Percentiles rank a stretch among this genome's conserved stretches.
These are phyloP conservation scores for Julus scanicus DNA, from an alignment of 2,888 invertebrate species.

Conservation along the genomic window DNA sequence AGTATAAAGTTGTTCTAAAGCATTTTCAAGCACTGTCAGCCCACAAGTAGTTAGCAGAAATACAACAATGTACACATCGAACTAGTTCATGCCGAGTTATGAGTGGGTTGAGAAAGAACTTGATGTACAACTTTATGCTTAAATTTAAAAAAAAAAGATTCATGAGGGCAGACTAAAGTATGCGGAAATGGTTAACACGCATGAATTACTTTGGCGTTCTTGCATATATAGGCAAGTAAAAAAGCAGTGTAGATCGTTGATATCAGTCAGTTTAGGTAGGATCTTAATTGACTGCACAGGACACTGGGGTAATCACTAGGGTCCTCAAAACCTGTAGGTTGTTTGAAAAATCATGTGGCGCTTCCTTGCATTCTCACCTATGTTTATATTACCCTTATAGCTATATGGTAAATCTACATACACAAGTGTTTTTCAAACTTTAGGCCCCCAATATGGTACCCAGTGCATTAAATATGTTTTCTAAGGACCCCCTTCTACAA, in stretches of 20 bases:
- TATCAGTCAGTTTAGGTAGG: neutral
- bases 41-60: neutral
- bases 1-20: neutral
- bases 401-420: no score
- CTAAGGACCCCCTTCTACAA: no score
- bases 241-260: neutral
- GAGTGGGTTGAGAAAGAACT: constrained; percentile 28
- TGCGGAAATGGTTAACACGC: neutral
- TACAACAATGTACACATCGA: neutral
- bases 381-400: no score
- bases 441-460: no score
- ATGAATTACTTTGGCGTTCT: neutral
- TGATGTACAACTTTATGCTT: constrained; percentile 14
- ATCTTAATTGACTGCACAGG: neutral
- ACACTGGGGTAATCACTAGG: neutral
- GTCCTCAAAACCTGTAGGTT: neutral
- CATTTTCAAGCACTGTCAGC: neutral
- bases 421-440: no score
- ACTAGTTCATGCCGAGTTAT: constrained; percentile 31
- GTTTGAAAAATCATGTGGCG: neutral
- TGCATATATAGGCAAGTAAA: neutral
- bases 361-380: no score
- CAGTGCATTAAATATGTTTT: no score
- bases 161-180: neutral
- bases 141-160: neutral